Evolutionary conservation across 2,113 vertebrate species (phyloP), one percentile per base, ranked within the genome.

Genomic region (Eudyptes chrysolophus): DNA sequence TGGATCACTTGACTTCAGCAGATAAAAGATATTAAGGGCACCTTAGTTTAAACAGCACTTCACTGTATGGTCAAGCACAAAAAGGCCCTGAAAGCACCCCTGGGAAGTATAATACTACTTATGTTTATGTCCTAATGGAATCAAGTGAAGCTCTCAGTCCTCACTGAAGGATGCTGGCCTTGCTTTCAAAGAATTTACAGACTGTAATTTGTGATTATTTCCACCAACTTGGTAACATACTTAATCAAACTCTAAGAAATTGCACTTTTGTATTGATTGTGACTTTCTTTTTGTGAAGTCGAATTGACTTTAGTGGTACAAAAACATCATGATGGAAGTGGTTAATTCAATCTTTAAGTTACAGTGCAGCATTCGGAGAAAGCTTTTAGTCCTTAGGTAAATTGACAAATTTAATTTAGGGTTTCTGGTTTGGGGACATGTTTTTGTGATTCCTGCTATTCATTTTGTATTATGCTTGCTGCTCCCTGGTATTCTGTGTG

Each of bases 361-460:
- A 38, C 71, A 93, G 51, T 13, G 32, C 42, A 90, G 84, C 44
- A 77, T 65, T 83, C 87, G 89, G 78, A 91, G 70, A 87, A 90
- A 94, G 82, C 87, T 90, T 96, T 97, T 78, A 94, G 70, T 90
- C 81, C 84, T 66, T 78, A 88, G 71, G 68, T 90, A 93, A 71
- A 29, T 6, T 68, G 36, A 72, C 58, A 92, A 97, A 97, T 94
- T 93, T 90, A 93, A 93, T 96, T 95, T 88, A 83, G 29, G 32
- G 32, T 93, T 96, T 94, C 92, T 92, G 58, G 62, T 80, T 48
- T 0, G 0, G 58, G n/a, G 66, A 68, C 6, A 62, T 58, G 44
- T 17, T 80, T 91, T 90, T 66, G 38, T 78, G 78, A 74, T 86
- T 88, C 36, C 44, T 89, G 38, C 20, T 85, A n/a, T 66, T 89